Evolutionary conservation across 2,888 invertebrate genomes (phyloP).

Genomic region (Tricholauxania praeusta): DNA sequence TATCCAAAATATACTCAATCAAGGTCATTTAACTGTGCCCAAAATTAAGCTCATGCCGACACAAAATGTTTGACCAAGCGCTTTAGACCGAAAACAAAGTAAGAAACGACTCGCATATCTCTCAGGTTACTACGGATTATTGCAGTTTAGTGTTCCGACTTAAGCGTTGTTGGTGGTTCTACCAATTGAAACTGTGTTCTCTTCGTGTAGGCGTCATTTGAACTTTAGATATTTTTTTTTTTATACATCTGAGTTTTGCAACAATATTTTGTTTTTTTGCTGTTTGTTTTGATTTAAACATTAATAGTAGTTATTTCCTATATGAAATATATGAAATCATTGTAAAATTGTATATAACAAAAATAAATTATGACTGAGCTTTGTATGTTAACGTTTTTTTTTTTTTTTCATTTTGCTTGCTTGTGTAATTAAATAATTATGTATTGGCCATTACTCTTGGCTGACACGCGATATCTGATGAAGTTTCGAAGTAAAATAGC

Average conservation of each 20-base stretch:
- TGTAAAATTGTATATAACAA: too few species aligned
- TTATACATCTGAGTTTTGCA: background rate
- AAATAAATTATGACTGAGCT: too few species aligned
- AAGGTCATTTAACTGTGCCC: conserved; percentile 65
- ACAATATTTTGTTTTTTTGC: background rate
- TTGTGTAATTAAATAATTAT: background rate
- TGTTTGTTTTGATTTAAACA: conserved; percentile 11
- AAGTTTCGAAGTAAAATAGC: too few species aligned
- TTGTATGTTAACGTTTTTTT: background rate
- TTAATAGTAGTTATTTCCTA: background rate
- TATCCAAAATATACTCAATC: conserved; percentile 57
- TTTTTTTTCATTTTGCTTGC: background rate
- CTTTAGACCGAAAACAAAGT: background rate
- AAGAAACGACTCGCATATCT: conserved; percentile 8
- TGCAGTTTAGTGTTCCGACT: too few species aligned
- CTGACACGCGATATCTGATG: background rate
- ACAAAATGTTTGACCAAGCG: background rate
- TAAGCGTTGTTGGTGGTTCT: background rate
- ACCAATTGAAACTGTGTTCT: too few species aligned
- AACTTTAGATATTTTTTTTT: conserved; percentile 9
- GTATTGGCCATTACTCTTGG: background rate
- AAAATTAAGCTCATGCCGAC: conserved; percentile 50
- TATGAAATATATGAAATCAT: background rate
- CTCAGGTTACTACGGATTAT: background rate
- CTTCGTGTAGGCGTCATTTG: conserved; percentile 30